Percentiles rank a stretch among this genome's conserved stretches.
Conservation (phyloP, 2,888 invertebrate genomes). For the Leptothorax acervorum region DNA sequence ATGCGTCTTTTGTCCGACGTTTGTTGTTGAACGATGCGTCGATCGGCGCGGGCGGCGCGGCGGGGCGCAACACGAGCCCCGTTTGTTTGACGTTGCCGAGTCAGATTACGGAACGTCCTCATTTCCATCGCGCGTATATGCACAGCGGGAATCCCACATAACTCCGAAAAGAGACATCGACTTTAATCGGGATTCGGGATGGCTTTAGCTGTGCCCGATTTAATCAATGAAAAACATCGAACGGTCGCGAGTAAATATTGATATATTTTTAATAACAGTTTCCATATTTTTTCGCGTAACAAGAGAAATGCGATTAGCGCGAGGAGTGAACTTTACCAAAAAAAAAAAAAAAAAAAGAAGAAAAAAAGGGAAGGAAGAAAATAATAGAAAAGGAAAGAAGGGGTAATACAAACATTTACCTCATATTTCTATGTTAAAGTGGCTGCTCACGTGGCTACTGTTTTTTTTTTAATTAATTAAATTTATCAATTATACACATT, state of each 20-base stretch:
- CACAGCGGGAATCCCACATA: too few relatives aligned
- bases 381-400: background rate
- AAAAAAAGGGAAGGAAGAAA: background rate
- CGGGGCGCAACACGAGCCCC: background rate
- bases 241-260: constrained; percentile 6
- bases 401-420: background rate
- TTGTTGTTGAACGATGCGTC: constrained; percentile 40
- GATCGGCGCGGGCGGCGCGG: constrained; percentile 6
- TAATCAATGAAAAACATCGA: constrained; percentile 1
- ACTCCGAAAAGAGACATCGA: background rate
- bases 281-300: constrained; percentile 7
- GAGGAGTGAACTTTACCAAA: background rate
- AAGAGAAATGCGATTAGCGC: background rate
- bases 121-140: background rate
- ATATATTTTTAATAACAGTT: constrained; percentile 1
- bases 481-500: background rate
- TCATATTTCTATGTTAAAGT: background rate
- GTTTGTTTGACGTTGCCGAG: background rate
- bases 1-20: constrained; percentile 44
- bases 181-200: background rate
- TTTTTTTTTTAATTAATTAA: background rate
- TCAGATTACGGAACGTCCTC: constrained; percentile 20
- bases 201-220: background rate
- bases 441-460: background rate
- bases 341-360: background rate